phyloP scores from a whole-genome alignment of 2,797 vertebrate species.

The Enteromius thamalakanensis region DNA sequence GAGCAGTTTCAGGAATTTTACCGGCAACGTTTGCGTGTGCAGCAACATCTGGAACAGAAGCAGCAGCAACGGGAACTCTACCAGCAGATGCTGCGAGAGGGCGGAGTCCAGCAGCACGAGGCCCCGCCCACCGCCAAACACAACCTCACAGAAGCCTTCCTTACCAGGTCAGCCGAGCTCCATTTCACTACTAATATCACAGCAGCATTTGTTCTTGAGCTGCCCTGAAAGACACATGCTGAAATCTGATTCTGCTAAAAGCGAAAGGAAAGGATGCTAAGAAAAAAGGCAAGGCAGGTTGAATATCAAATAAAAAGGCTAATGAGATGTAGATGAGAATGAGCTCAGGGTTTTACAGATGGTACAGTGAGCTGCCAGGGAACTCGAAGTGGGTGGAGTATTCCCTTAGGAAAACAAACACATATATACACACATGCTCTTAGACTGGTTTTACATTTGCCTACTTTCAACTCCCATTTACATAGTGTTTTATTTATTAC shows the following conservation, averaged over 20 bases:
- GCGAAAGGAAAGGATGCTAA: neutral
- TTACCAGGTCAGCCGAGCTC: conserved; percentile 83
- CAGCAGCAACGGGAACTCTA: conserved; percentile 95
- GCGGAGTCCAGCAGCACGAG: conserved; percentile 93
- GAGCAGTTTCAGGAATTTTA: conserved; percentile 98
- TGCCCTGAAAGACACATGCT: neutral
- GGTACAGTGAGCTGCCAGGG: conserved; percentile 20
- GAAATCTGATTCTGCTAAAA: neutral
- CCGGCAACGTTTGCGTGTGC: conserved; percentile 92
- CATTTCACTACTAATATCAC: neutral
- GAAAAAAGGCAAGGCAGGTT: conserved; percentile 5
- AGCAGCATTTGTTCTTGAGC: neutral
- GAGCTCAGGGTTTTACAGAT: conserved; percentile 52
- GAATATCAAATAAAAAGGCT: conserved; percentile 35
- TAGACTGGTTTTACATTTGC: conserved; percentile 18
- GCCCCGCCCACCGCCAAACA: conserved; percentile 82
- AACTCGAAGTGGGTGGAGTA: neutral
- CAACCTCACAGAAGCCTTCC: conserved; percentile 97
- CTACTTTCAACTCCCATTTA: conserved; percentile 8
- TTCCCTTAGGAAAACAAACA: conserved; percentile 34
- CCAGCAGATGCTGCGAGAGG: conserved; percentile 97
- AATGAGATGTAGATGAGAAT: conserved; percentile 29
- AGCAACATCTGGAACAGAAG: conserved; percentile 98
- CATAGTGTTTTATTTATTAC: conserved; percentile 17
- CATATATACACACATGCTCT: neutral